Percentiles rank a stretch among this genome's conserved stretches.
phyloP scores from a whole-genome alignment of 2,797 vertebrate genomes.

The Anisognathus igniventris region DNA sequence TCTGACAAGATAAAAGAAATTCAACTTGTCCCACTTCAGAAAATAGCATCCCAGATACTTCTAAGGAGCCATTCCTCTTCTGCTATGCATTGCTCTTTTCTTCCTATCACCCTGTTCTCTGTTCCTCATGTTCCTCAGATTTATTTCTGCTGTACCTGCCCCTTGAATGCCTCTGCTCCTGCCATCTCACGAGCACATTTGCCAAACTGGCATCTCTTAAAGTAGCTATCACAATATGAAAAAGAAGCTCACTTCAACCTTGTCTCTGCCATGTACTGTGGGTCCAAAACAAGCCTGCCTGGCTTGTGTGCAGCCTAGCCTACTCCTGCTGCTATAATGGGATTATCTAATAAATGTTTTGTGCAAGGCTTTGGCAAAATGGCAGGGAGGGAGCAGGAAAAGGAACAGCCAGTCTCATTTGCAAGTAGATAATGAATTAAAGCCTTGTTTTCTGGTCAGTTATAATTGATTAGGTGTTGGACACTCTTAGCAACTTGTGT shows the following conservation, averaged over 20 bases:
- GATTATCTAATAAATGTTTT: background rate
- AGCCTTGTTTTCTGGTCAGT: background rate
- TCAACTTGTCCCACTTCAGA: background rate
- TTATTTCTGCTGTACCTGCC: background rate
- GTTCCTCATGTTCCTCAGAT: background rate
- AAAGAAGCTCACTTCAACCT: background rate
- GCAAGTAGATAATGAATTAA: background rate
- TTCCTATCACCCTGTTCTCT: background rate
- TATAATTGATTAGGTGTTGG: no score
- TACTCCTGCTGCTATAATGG: background rate
- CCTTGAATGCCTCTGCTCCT: background rate
- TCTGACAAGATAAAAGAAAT: background rate
- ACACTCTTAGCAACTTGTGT: background rate
- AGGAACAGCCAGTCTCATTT: background rate
- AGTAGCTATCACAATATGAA: background rate
- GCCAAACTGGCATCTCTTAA: background rate
- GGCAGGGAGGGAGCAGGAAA: background rate
- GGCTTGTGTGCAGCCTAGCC: background rate
- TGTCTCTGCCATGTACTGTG: accelerated
- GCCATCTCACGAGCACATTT: background rate
- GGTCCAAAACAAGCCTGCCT: background rate
- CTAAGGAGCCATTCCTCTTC: background rate
- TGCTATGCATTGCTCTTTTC: background rate
- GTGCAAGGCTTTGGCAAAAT: background rate
- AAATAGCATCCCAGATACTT: background rate